Conservation (phyloP, 2,888 invertebrate genomes). For the Digitonthophagus gazella region DNA sequence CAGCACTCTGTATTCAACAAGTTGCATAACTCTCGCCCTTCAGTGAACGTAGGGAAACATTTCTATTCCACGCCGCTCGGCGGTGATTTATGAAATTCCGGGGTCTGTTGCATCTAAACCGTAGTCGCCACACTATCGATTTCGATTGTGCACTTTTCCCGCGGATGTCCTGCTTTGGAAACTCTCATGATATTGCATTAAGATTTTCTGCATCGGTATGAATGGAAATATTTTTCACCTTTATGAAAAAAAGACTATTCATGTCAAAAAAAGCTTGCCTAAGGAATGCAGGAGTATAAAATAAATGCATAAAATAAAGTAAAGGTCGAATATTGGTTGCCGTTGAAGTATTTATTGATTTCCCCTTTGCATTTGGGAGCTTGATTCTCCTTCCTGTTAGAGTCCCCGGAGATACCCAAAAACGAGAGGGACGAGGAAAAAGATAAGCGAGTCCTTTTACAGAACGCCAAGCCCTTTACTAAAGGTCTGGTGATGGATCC, state of each 20-base stretch:
- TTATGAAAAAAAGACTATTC: background rate
- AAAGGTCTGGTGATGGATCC: background rate
- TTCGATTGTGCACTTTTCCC: background rate
- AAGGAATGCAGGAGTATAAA: no score
- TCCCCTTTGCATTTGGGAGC: background rate
- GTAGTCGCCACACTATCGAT: background rate
- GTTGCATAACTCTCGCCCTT: background rate
- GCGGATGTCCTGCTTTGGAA: background rate
- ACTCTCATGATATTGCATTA: no score
- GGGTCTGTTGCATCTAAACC: background rate
- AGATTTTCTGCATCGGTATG: no score
- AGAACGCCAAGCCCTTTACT: background rate
- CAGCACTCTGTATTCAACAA: background rate
- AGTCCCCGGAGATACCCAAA: background rate
- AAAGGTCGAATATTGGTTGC: background rate
- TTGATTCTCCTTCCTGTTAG: background rate
- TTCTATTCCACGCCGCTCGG: background rate
- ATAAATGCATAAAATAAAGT: background rate
- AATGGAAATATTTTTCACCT: background rate
- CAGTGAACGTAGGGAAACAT: background rate
- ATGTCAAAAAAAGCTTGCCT: background rate
- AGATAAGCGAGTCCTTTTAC: background rate
- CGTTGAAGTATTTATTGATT: background rate
- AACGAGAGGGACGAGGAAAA: background rate
- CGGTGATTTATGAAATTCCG: background rate